Conservation (phyloP, 2,888 invertebrate genomes). For the Penaeus monodon region DNA sequence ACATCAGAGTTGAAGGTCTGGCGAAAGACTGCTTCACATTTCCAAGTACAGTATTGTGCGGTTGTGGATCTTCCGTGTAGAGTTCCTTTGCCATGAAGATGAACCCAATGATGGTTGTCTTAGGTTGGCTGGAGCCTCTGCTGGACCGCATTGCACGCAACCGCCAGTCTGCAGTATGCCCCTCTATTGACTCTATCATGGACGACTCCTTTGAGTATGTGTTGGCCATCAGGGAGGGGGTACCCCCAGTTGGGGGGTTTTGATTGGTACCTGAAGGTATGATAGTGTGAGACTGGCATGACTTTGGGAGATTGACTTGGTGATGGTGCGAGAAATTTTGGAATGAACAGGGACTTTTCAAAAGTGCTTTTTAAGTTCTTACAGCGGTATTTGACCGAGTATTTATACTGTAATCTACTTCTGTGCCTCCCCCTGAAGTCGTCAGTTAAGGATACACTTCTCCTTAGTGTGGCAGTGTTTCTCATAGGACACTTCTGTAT, state of each 20-base stretch:
- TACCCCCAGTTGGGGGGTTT: constrained; percentile 79
- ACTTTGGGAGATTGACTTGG: neutral
- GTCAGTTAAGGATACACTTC: neutral
- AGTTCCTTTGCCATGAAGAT: too few species aligned
- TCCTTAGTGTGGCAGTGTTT: neutral
- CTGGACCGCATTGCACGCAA: constrained; percentile 70
- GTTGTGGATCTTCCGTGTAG: too few species aligned
- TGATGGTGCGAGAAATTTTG: too few species aligned
- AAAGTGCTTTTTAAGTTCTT: too few species aligned
- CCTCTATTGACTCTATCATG: constrained; percentile 81
- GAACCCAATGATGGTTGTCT: neutral
- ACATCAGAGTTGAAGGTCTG: too few species aligned
- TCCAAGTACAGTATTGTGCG: too few species aligned
- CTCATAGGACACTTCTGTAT: neutral
- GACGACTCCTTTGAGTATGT: constrained; percentile 88
- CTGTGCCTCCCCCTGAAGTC: too few species aligned
- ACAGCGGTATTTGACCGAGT: too few species aligned
- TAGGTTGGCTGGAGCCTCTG: constrained; percentile 75
- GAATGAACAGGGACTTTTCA: too few species aligned
- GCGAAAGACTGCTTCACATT: too few species aligned
- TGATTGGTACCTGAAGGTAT: constrained; percentile 74
- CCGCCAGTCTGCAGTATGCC: constrained; percentile 72
- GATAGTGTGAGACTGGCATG: neutral
- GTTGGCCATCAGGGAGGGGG: constrained; percentile 70
- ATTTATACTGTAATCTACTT: too few species aligned